Evolutionary conservation across 2,113 vertebrate genomes (phyloP).

Genomic region (Alces alces): DNA sequence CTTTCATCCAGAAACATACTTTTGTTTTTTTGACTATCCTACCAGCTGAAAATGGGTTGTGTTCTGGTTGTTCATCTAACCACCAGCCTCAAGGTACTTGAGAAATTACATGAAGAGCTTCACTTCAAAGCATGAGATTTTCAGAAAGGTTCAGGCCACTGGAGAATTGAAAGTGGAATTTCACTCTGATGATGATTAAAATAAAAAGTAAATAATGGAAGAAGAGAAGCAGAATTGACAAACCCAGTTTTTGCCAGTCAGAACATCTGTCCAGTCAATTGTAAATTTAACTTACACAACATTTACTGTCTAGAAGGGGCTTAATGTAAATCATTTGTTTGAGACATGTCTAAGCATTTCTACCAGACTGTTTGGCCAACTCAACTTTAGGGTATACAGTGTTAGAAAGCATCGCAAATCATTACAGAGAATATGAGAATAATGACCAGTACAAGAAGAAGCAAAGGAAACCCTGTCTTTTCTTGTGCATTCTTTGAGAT

Average conservation of each 20-base stretch:
- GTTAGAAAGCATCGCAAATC: neutral
- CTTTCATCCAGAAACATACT: constrained; percentile 58
- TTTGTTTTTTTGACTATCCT: constrained; percentile 52
- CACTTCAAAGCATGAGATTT: constrained; percentile 9
- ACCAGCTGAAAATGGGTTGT: constrained; percentile 43
- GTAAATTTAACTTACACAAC: neutral
- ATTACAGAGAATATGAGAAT: neutral
- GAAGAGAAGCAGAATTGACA: constrained; percentile 15
- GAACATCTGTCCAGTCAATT: neutral
- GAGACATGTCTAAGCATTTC: neutral
- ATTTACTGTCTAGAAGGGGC: neutral
- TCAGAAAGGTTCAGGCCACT: neutral
- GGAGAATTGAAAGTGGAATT: neutral
- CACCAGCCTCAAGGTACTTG: constrained; percentile 49
- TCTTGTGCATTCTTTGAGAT: neutral
- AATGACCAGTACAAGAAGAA: neutral
- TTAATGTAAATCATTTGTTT: neutral
- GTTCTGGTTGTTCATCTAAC: constrained; percentile 48
- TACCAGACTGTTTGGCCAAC: neutral
- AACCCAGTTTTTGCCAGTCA: neutral
- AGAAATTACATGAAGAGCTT: constrained; percentile 46
- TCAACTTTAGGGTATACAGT: neutral
- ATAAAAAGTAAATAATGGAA: neutral
- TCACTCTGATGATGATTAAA: neutral
- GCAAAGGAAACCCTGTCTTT: neutral